Conservation (phyloP, 2,797 vertebrate species). For the Vultur gryphus region DNA sequence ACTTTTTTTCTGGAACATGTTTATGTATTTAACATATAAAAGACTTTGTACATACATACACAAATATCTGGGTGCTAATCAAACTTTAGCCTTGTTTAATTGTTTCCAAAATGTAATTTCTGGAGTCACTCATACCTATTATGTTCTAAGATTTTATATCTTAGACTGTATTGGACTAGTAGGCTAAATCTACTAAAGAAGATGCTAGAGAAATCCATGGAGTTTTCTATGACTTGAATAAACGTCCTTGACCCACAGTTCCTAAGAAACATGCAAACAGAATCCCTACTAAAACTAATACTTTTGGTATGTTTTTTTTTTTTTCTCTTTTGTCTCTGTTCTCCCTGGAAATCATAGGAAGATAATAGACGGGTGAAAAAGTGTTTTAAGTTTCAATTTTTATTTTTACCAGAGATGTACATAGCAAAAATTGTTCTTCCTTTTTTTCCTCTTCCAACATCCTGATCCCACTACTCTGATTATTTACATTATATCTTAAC, state of each 20-base stretch:
- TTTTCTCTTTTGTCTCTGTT: neutral
- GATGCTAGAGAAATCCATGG: neutral
- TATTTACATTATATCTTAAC: neutral
- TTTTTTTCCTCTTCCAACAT: neutral
- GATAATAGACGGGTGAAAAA: neutral
- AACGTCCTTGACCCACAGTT: neutral
- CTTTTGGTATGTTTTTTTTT: accelerated
- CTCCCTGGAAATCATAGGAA: neutral
- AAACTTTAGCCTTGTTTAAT: neutral
- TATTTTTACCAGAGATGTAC: neutral
- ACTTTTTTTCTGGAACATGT: neutral
- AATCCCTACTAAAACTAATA: neutral
- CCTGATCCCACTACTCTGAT: neutral
- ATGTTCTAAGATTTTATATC: neutral
- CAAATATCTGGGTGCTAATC: neutral
- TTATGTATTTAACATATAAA: neutral
- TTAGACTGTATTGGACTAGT: neutral
- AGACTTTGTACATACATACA: neutral
- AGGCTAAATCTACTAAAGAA: neutral
- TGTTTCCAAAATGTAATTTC: neutral
- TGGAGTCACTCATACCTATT: neutral
- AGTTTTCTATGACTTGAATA: neutral
- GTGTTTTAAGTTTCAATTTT: neutral
- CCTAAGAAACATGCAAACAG: neutral
- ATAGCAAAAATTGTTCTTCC: neutral